A percentile compares a stretch with the other conserved stretches of the same genome.
Evolutionary conservation across 2,113 vertebrate genomes (phyloP).

Genomic region (Odobenus rosmarus): DNA sequence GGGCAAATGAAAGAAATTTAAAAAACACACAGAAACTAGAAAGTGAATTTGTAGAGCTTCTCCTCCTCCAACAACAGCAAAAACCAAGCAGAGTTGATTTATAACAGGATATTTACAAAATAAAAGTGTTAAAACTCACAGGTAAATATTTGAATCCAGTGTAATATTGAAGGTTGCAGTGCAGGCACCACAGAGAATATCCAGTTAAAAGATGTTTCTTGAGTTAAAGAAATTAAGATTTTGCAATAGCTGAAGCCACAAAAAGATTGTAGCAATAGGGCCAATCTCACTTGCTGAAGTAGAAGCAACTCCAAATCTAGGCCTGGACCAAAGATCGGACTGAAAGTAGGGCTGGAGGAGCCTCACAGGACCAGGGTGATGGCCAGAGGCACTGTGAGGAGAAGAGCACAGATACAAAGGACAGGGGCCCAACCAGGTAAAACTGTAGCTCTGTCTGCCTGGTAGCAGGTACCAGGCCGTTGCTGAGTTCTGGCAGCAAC

Average conservation of each 20-base stretch:
- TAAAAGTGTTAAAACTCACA: slow-evolving; percentile 62
- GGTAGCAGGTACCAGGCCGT: neutral
- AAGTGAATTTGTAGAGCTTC: slow-evolving; percentile 6
- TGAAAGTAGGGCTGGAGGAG: slow-evolving; percentile 41
- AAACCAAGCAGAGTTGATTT: slow-evolving; percentile 8
- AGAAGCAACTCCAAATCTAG: slow-evolving; percentile 40
- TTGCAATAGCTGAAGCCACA: neutral
- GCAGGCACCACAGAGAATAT: neutral
- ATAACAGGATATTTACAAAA: slow-evolving; percentile 16
- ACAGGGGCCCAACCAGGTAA: slow-evolving; percentile 59
- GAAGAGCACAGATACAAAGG: neutral
- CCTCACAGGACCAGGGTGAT: neutral
- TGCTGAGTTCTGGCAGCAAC: slow-evolving; percentile 54
- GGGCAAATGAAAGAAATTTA: slow-evolving; percentile 27
- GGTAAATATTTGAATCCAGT: slow-evolving; percentile 44
- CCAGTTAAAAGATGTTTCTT: slow-evolving; percentile 28
- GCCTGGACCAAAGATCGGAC: slow-evolving; percentile 32
- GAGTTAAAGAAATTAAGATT: slow-evolving; percentile 43
- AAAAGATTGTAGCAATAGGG: slow-evolving; percentile 7
- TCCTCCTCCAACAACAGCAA: neutral
- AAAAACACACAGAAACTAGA: slow-evolving; percentile 3
- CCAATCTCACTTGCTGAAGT: slow-evolving; percentile 45
- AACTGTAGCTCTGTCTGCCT: slow-evolving; percentile 62
- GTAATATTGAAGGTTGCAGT: slow-evolving; percentile 44
- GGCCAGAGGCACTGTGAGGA: neutral